Conservation (phyloP, 2,797 vertebrate species). For the Rhadinocentrus ornatus region DNA sequence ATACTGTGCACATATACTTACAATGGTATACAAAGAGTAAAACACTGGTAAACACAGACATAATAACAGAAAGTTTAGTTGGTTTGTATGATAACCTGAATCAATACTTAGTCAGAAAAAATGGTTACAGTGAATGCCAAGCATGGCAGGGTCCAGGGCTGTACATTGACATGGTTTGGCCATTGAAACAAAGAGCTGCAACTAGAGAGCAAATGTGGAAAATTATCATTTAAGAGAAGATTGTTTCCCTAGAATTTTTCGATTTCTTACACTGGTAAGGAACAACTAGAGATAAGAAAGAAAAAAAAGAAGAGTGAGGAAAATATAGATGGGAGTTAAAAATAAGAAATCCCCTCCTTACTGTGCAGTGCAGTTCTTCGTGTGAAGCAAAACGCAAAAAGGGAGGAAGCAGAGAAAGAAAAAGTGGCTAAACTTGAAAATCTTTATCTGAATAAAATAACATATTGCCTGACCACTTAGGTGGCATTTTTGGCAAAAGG, state of each 20-base stretch:
- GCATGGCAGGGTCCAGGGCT: slow-evolving; percentile 37
- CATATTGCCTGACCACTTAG: slow-evolving; percentile 9
- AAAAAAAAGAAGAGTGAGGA: not conserved
- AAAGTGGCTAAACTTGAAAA: not conserved
- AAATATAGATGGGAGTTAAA: not conserved
- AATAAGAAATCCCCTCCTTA: not conserved
- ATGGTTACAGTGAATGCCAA: slow-evolving; percentile 54
- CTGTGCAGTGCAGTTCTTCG: not conserved
- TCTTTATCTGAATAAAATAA: slow-evolving; percentile 6
- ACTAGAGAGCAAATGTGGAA: not conserved
- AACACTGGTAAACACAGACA: slow-evolving; percentile 64
- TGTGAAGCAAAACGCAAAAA: not conserved
- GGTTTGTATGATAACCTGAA: slow-evolving; percentile 71
- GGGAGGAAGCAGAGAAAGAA: not conserved
- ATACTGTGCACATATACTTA: slow-evolving; percentile 80
- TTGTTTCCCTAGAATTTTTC: no score
- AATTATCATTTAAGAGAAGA: not conserved
- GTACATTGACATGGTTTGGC: slow-evolving; percentile 1
- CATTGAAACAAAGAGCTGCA: not conserved
- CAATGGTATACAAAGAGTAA: slow-evolving; percentile 66
- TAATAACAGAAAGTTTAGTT: slow-evolving; percentile 60
- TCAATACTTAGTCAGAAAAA: slow-evolving; percentile 45
- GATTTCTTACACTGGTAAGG: slow-evolving; percentile 28
- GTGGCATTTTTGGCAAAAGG: slow-evolving; percentile 10
- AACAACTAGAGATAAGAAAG: slow-evolving; percentile 1